Evolutionary conservation across 2,113 vertebrate species (phyloP).

Genomic region (Percina caprodes): DNA sequence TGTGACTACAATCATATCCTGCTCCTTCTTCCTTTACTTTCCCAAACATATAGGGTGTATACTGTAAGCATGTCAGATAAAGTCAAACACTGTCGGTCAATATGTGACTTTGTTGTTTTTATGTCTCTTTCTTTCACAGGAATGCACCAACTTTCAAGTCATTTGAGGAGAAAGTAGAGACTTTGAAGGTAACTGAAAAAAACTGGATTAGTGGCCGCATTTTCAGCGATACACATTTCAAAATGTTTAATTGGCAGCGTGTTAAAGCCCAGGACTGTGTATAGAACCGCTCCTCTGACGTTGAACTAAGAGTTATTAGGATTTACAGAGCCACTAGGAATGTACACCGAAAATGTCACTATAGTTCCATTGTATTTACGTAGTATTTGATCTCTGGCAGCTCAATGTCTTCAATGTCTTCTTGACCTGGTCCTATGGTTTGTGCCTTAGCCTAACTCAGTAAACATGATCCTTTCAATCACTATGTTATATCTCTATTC

Average conservation of each 20-base stretch:
- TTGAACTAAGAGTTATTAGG: background rate
- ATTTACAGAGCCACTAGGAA: background rate
- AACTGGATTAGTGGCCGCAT: background rate
- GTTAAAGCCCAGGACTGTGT: background rate
- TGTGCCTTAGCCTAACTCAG: background rate
- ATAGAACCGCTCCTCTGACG: background rate
- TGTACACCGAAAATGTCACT: background rate
- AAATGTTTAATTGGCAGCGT: background rate
- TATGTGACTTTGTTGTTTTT: background rate
- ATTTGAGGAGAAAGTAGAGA: conserved; percentile 96
- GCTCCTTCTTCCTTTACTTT: conserved; percentile 2
- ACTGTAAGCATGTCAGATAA: background rate
- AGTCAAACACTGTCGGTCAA: background rate
- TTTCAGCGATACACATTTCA: background rate
- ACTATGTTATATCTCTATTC: background rate
- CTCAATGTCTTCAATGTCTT: background rate
- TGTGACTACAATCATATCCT: conserved; percentile 24
- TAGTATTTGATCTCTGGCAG: background rate
- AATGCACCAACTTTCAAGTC: conserved; percentile 96
- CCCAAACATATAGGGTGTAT: background rate
- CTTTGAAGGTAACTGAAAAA: conserved; percentile 88
- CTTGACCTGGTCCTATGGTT: background rate
- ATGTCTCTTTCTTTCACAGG: conserved; percentile 77
- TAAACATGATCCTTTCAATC: conserved; percentile 4
- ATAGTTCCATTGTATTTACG: background rate